Evolutionary conservation across 2,797 vertebrate species (phyloP).

Genomic region (Acanthornis magna): DNA sequence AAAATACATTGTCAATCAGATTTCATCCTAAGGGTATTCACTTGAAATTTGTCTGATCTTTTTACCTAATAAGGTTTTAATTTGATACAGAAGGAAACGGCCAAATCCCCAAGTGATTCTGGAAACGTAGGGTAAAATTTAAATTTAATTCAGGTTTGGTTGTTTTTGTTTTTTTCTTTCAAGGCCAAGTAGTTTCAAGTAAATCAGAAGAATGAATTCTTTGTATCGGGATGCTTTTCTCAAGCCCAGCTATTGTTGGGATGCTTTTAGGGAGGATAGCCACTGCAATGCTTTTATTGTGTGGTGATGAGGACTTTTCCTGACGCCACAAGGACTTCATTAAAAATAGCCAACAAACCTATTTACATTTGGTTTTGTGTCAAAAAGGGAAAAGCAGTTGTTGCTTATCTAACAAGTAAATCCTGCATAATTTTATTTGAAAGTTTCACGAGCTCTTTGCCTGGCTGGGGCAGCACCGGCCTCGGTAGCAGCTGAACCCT

Average conservation of each 20-base stretch:
- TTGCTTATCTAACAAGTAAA: background rate
- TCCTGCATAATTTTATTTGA: background rate
- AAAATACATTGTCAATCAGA: background rate
- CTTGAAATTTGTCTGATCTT: constrained; percentile 8
- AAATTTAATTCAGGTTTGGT: background rate
- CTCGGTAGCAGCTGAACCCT: background rate
- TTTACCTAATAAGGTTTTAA: background rate
- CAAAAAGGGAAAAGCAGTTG: background rate
- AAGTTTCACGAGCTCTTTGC: background rate
- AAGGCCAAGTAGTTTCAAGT: constrained; percentile 77
- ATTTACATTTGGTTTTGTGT: background rate
- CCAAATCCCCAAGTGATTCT: background rate
- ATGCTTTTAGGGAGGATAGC: constrained; percentile 71
- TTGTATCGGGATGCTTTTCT: constrained; percentile 79
- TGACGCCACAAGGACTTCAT: constrained; percentile 73
- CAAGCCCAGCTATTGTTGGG: constrained; percentile 80
- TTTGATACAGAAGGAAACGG: background rate
- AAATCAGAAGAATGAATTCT: constrained; percentile 83
- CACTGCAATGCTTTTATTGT: constrained; percentile 75
- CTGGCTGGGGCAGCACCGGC: background rate
- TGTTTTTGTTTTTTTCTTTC: constrained; percentile 34
- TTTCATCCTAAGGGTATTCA: background rate
- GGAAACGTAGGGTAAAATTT: constrained; percentile 24
- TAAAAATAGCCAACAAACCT: constrained; percentile 61
- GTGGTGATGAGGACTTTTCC: constrained; percentile 53